Evolutionary conservation across 2,797 vertebrate genomes (phyloP).

Genomic region (Chaunax sp.): DNA sequence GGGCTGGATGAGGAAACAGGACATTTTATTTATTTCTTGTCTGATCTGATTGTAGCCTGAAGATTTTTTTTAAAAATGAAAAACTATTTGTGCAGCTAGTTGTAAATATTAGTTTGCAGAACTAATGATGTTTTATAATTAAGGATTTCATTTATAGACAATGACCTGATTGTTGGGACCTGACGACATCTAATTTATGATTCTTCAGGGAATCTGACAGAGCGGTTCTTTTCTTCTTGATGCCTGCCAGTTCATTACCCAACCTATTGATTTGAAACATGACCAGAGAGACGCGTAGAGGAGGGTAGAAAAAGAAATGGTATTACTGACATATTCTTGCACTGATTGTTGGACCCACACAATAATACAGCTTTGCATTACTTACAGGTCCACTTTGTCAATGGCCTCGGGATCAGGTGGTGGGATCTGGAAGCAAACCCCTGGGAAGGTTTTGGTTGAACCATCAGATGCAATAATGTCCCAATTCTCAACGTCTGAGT

Average conservation of each 20-base stretch:
- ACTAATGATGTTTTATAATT: background rate
- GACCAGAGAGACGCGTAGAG: background rate
- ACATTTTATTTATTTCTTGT: background rate
- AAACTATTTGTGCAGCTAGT: background rate
- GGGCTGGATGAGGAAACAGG: slow-evolving; percentile 58
- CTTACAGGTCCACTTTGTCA: slow-evolving; percentile 88
- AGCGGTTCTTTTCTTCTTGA: slow-evolving; percentile 87
- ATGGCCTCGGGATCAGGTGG: slow-evolving; percentile 89
- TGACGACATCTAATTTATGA: slow-evolving; percentile 65
- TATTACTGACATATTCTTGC: background rate
- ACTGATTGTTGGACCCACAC: background rate
- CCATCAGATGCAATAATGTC: slow-evolving; percentile 81
- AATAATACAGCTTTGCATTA: background rate
- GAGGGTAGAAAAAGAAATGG: background rate
- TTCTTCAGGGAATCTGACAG: slow-evolving; percentile 81
- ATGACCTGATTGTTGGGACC: slow-evolving; percentile 72
- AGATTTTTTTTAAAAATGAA: background rate
- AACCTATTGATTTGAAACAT: slow-evolving; percentile 78
- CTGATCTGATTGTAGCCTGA: background rate
- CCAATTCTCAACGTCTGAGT: slow-evolving; percentile 88
- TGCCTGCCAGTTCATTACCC: slow-evolving; percentile 84
- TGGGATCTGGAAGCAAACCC: slow-evolving; percentile 91
- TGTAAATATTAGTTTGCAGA: background rate
- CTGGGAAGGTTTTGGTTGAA: slow-evolving; percentile 84
- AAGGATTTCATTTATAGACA: slow-evolving; percentile 10